Evolutionary conservation across 2,888 invertebrate genomes (phyloP), one percentile per base, ranked within the genome.

Genomic region (Polyploca ridens): DNA sequence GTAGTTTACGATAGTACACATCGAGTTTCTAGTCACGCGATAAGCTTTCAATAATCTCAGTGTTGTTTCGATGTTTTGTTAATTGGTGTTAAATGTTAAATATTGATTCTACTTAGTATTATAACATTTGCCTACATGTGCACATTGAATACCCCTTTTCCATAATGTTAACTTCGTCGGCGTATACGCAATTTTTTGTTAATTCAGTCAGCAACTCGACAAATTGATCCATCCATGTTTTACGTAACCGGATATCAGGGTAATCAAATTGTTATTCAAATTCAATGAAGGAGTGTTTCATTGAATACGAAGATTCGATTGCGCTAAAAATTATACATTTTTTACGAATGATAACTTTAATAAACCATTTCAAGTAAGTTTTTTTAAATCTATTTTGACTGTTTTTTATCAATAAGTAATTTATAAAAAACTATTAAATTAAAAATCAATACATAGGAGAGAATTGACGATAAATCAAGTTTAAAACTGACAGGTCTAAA

Each of bases 21-120:
- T 19, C 19, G 10, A n/a, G 54, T 54, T 54, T 19, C 54, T 54
- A 54, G 54, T 54, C 19, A 10, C 54, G 54, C 54, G 54, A 54
- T 54, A 54, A 54, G 3, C 54, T 54, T 54, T 54, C 54, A 3
- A 54, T 54, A 54, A 54, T 54, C 54, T 54, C 46, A 46, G 8
- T 54, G 54, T 54, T 54, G 54, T 54, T 54, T 54, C 54, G 19
- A 44, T 35, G 61, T 61, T 61, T 7, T 33, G 33, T 59, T 49
- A 44, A 33, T 63, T 19, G 49, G 8, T 49, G 49, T 49, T 49
- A 16, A 49, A 19, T 54, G 54, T 54, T 54, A 54, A 54, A 54
- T 54, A 19, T 54, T 10, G 3, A 19, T 19, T 54, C 54, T 46
- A 44, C 49, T 16, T 54, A 54, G 54, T 54, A 3, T 54, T 19